Conservation (phyloP, 2,888 invertebrate species). For the Stratiomys singularior region DNA sequence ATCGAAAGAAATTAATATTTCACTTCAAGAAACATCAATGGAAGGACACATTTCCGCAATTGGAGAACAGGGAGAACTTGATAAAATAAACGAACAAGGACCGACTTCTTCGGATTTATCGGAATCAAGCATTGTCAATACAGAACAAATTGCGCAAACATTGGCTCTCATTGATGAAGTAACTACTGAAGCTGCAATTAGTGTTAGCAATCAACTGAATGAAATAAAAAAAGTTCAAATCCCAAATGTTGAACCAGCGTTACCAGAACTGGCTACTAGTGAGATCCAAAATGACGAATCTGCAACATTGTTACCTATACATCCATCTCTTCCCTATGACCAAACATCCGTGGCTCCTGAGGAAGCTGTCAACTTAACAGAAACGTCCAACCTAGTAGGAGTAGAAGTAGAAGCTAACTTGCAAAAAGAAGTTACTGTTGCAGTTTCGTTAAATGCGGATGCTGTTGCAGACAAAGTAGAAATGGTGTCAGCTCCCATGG, state of each 20-base stretch:
- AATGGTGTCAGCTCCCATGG: neutral
- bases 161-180: conserved; percentile 51
- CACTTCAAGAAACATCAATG: too few species aligned
- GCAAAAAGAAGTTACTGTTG: neutral
- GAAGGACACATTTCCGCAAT: too few species aligned
- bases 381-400: conserved; percentile 43
- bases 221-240: neutral
- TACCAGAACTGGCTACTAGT: neutral
- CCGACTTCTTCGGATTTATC: neutral
- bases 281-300: conserved; percentile 6
- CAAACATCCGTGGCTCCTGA: conserved; percentile 47
- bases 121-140: conserved; percentile 24
- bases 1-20: too few species aligned
- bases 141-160: conserved; percentile 51
- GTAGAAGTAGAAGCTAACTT: conserved; percentile 10
- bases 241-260: neutral
- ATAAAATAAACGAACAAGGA: too few species aligned
- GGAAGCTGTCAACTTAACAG: conserved; percentile 39
- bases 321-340: conserved; percentile 48
- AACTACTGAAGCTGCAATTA: conserved; percentile 46
- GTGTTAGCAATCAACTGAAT: conserved; percentile 19
- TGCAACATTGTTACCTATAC: conserved; percentile 37
- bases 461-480: neutral
- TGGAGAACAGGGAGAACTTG: too few species aligned
- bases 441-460: neutral